These are phyloP conservation scores for Laticauda laticaudata DNA, from an alignment of 2,113 vertebrate genomes.

Conservation along the genomic window DNA sequence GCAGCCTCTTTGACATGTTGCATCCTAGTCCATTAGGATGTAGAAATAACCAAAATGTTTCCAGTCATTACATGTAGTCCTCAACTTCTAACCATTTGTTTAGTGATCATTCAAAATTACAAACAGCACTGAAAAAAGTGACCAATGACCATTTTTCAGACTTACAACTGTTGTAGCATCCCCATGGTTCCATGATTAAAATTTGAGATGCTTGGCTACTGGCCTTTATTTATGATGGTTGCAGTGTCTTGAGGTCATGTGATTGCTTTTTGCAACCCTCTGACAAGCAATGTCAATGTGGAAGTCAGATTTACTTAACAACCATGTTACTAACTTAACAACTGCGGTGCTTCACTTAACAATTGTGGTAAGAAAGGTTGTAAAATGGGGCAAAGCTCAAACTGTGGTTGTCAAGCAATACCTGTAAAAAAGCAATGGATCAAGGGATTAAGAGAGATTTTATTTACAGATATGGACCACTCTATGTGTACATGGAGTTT, in stretches of 20 bases:
- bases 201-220: neutral
- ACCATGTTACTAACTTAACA: neutral
- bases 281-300: neutral
- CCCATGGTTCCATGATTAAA: neutral
- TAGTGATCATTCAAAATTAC: neutral
- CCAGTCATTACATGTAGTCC: neutral
- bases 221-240: neutral
- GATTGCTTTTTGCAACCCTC: neutral
- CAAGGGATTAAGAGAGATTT: neutral
- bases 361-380: neutral
- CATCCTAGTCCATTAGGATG: neutral
- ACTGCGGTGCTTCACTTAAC: neutral
- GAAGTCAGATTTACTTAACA: neutral
- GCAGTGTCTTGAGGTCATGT: neutral
- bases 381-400: neutral
- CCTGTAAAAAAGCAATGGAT: neutral
- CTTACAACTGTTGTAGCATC: neutral
- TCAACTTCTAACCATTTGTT: neutral
- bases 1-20: neutral
- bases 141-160: neutral
- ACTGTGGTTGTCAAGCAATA: neutral
- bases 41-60: neutral
- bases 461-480: neutral
- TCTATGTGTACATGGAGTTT: neutral
- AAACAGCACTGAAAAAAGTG: neutral